Conservation (phyloP, 2,797 vertebrate genomes). For the Karalla daura region DNA sequence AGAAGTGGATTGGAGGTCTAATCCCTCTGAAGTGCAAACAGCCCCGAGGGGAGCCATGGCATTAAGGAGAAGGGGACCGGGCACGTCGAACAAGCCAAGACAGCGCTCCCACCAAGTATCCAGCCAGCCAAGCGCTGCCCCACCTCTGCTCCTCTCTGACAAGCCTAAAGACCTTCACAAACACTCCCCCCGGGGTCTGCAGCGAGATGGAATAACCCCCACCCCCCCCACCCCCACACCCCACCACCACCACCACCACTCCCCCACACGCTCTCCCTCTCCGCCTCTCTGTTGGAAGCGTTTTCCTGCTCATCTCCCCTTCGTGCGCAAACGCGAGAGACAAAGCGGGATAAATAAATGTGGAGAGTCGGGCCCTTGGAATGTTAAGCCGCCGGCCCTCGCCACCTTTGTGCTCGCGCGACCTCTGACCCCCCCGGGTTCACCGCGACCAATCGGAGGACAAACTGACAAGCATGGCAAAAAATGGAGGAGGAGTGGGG, state of each 20-base stretch:
- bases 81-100: constrained; percentile 67
- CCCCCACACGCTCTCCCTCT: not conserved
- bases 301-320: constrained; percentile 32
- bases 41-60: constrained; percentile 45
- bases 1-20: constrained; percentile 46
- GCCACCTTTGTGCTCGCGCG: constrained; percentile 51
- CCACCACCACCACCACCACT: not conserved
- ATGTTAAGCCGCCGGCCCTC: constrained; percentile 66
- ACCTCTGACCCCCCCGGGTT: constrained; percentile 65
- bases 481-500: not conserved
- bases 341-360: constrained; percentile 62
- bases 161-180: constrained; percentile 50
- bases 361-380: constrained; percentile 46
- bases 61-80: constrained; percentile 55
- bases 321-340: constrained; percentile 36
- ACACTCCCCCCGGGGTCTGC: constrained; percentile 28
- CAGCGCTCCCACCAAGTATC: constrained; percentile 54
- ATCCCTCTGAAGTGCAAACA: constrained; percentile 66
- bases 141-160: constrained; percentile 59
- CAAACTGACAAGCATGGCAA: constrained; percentile 64
- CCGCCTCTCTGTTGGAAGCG: constrained; percentile 1
- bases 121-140: constrained; percentile 44
- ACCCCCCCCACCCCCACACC: not conserved
- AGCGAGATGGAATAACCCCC: constrained; percentile 20
- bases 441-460: constrained; percentile 65